phyloP scores from a whole-genome alignment of 2,888 invertebrate genomes.

The Lochmaea capreae region DNA sequence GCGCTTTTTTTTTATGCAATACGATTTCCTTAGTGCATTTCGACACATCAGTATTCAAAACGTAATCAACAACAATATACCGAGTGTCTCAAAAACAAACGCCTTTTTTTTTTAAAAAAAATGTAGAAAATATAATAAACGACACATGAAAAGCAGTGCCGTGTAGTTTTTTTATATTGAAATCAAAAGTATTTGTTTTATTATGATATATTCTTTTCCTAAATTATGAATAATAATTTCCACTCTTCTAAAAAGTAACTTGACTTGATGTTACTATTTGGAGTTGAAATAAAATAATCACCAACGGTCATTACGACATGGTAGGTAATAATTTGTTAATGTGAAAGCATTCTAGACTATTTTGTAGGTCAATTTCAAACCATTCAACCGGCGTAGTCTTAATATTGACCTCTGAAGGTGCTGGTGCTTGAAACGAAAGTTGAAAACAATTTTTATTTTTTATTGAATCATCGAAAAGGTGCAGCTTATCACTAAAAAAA shows the following conservation, averaged over 20 bases:
- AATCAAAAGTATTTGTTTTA: no score
- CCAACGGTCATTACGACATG: constrained; percentile 1
- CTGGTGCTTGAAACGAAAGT: background rate
- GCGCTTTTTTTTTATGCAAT: background rate
- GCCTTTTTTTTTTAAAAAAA: no score
- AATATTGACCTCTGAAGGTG: background rate
- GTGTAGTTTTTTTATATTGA: no score
- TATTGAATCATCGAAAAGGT: background rate
- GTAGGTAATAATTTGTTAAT: background rate
- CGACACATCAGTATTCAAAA: background rate
- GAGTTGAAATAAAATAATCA: background rate
- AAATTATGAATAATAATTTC: no score
- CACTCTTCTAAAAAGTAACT: no score
- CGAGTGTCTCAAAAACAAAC: no score
- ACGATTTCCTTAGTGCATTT: background rate
- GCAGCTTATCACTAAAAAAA: no score
- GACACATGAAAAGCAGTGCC: no score
- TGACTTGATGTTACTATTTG: no score
- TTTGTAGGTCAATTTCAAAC: constrained; percentile 8
- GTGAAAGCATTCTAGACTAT: constrained; percentile 3
- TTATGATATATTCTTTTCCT: no score
- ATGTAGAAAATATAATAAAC: no score
- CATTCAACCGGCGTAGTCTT: background rate
- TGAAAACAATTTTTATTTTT: background rate
- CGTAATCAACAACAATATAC: no score